These are phyloP conservation scores for Phengaris alcon DNA, from an alignment of 2,888 invertebrate genomes.

Conservation along the genomic window DNA sequence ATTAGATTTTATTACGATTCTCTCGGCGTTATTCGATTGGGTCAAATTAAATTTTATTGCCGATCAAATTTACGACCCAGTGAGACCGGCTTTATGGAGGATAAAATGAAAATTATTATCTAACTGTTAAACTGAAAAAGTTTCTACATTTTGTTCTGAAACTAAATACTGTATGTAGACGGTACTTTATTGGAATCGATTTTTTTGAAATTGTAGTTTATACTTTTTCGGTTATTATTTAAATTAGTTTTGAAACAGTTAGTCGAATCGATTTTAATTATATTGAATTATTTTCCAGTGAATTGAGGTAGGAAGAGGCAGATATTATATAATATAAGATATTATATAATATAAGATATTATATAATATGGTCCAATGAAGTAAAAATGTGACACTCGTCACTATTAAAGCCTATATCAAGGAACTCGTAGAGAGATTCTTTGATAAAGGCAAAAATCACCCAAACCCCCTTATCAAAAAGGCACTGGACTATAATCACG, in stretches of 20 bases:
- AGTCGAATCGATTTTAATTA: too few species aligned
- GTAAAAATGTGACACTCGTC: too few species aligned
- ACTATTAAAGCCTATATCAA: too few species aligned
- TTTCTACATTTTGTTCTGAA: background rate
- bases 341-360: too few species aligned
- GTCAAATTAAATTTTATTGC: constrained; percentile 2
- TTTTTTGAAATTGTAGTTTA: background rate
- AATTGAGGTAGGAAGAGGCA: too few species aligned
- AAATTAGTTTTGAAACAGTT: background rate
- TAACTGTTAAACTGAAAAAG: constrained; percentile 2
- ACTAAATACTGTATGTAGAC: background rate
- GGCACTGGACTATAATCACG: too few species aligned
- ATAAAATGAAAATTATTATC: constrained; percentile 15
- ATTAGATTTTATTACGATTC: constrained; percentile 16
- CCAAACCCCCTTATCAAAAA: too few species aligned
- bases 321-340: too few species aligned
- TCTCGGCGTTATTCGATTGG: constrained; percentile 19
- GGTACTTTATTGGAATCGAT: background rate
- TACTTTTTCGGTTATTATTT: background rate
- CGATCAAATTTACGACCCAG: constrained; percentile 3
- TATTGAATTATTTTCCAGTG: too few species aligned
- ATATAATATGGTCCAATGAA: too few species aligned
- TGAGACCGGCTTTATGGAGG: background rate
- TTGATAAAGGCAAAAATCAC: too few species aligned
- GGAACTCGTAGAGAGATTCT: too few species aligned